Evolutionary conservation across 2,797 vertebrate genomes (phyloP).

Genomic region (Schizopygopsis pylzovi): DNA sequence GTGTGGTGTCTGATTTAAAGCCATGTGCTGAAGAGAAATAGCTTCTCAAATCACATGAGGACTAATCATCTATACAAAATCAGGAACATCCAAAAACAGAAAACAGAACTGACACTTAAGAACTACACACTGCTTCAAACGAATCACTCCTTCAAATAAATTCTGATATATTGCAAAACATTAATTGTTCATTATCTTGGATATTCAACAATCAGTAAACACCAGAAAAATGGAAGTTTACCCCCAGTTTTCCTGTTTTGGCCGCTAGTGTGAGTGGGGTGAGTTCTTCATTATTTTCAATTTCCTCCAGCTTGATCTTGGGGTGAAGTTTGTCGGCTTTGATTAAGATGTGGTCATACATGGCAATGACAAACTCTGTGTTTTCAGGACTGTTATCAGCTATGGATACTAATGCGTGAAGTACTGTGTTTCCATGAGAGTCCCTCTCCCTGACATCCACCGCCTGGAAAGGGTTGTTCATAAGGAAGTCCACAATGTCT

Average conservation of each 20-base stretch:
- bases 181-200: neutral
- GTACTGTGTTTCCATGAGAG: slow-evolving; percentile 90
- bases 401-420: slow-evolving; percentile 90
- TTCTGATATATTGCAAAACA: neutral
- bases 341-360: slow-evolving; percentile 90
- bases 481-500: slow-evolving; percentile 87
- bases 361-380: slow-evolving; percentile 88
- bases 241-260: slow-evolving; percentile 89
- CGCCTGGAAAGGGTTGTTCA: slow-evolving; percentile 82
- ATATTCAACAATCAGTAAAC: neutral
- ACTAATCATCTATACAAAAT: slow-evolving; percentile 16
- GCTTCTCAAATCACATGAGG: slow-evolving; percentile 40
- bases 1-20: slow-evolving; percentile 9
- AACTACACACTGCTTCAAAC: neutral
- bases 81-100: slow-evolving; percentile 42
- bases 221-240: slow-evolving; percentile 63
- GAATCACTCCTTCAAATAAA: neutral
- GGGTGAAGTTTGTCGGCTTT: slow-evolving; percentile 73
- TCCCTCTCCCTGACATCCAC: slow-evolving; percentile 78
- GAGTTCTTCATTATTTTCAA: slow-evolving; percentile 83
- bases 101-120: neutral
- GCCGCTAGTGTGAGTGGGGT: slow-evolving; percentile 91
- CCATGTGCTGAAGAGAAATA: neutral
- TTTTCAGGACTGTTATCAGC: slow-evolving; percentile 88
- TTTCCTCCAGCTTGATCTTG: slow-evolving; percentile 84